A percentile compares a stretch with the other conserved stretches of the same genome.
phyloP scores from a whole-genome alignment of 1,140 invertebrate species.

The Sweltsa coloradensis region DNA sequence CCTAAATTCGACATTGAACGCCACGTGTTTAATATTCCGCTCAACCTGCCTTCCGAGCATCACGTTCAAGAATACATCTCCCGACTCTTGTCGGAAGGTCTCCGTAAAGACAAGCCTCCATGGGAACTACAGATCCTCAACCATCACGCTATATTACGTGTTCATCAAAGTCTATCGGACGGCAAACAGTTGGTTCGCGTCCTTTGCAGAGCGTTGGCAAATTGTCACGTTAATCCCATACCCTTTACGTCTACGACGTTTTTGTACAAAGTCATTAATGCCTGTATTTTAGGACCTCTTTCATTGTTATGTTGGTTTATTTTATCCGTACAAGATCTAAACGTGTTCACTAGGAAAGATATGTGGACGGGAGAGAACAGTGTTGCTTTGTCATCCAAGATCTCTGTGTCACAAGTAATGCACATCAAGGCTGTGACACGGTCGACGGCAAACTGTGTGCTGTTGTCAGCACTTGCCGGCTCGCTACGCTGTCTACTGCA shows the following conservation, averaged over 20 bases:
- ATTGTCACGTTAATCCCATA: slow-evolving; percentile 28
- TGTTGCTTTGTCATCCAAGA: slow-evolving; percentile 35
- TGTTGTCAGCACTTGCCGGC: slow-evolving; percentile 38
- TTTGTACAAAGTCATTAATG: slow-evolving; percentile 17
- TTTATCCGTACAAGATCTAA: slow-evolving; percentile 18
- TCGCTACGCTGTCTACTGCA: slow-evolving; percentile 36
- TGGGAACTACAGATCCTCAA: slow-evolving; percentile 45
- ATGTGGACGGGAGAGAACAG: slow-evolving; percentile 14
- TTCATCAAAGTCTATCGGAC: slow-evolving; percentile 43
- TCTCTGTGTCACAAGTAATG: slow-evolving; percentile 28
- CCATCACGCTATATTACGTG: slow-evolving; percentile 36
- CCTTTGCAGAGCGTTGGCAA: slow-evolving; percentile 35
- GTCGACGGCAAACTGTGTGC: slow-evolving; percentile 39
- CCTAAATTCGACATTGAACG: slow-evolving; percentile 36
- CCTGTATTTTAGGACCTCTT: slow-evolving; percentile 38
- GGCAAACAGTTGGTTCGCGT: slow-evolving; percentile 38
- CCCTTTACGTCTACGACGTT: slow-evolving; percentile 4
- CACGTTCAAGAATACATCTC: slow-evolving; percentile 30
- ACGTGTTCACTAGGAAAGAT: slow-evolving; percentile 16
- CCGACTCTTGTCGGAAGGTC: slow-evolving; percentile 28
- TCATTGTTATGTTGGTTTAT: slow-evolving; percentile 36
- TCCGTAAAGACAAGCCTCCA: slow-evolving; percentile 32
- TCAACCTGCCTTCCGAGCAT: neutral
- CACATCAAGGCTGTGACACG: slow-evolving; percentile 37
- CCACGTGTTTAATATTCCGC: slow-evolving; percentile 34